Evolutionary conservation across 1,140 invertebrate genomes (phyloP), one percentile per base, ranked within the genome.

Genomic region (Nomia melanderi): DNA sequence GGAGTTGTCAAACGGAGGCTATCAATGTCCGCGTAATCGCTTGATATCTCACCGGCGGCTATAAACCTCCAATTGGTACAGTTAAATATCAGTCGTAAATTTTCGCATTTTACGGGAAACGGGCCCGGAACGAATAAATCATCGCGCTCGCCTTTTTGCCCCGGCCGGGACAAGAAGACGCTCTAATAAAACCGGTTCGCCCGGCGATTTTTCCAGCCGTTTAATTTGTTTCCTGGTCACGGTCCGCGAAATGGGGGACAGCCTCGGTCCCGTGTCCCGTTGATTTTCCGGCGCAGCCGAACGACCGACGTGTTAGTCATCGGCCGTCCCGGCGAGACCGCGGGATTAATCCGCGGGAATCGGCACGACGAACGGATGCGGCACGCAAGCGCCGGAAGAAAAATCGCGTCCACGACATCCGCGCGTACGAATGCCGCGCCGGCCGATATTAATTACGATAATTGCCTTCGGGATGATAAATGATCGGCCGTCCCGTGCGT

Each of bases 401-500:
- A 82, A 82, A 81, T 70, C n/a, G 27, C 14, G 23, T n/a, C 14
- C 66, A 14, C 78, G 78, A 82, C 66, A 70, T 65, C 25, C 66
- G 65, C 27, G 47, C 2, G 29, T 50, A 50, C 36, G 47, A 72
- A 50, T 70, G 62, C 65, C 72, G 60, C 31, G 56, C 72, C 64
- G 29, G 44, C n/a, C 76, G 88, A 90, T 90, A 90, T 91, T 89
- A 91, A 90, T 91, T 88, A 90, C 89, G 86, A 90, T 90, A 91
- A 91, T 91, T 90, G 84, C 87, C 72, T 64, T 47, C 77, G 66
- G 47, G 77, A 88, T 87, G 89, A 90, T 90, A 87, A 90, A 87
- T 81, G 86, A 87, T 86, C 82, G 79, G 73, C 66, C 77, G 67
- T 77, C 85, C 5, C 73, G 73, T 66, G 72, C 81, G 84, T 84